Evolutionary conservation across 1,140 invertebrate species (phyloP).

Genomic region (Cyrtorhinus lividipennis): DNA sequence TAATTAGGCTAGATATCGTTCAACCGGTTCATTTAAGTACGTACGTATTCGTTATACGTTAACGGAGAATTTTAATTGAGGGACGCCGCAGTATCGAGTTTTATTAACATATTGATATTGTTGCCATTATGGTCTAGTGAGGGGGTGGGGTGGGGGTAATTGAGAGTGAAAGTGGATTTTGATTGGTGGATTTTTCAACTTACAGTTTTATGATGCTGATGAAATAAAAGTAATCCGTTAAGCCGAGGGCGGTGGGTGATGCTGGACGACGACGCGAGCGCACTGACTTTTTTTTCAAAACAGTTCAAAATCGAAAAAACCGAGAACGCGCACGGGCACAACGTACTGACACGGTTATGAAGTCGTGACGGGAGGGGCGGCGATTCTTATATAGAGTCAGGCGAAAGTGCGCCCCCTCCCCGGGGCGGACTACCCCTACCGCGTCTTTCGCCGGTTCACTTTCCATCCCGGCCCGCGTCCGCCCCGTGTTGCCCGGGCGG

Average conservation of each 20-base stretch:
- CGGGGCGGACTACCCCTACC: neutral
- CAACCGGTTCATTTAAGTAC: too few relatives aligned
- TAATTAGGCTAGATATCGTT: too few relatives aligned
- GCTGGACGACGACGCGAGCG: neutral
- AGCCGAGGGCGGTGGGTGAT: neutral
- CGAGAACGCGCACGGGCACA: neutral
- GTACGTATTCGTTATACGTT: too few relatives aligned
- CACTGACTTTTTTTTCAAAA: too few relatives aligned
- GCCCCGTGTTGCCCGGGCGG: neutral
- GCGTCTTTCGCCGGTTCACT: neutral
- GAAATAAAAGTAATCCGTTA: neutral
- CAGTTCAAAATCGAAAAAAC: too few relatives aligned
- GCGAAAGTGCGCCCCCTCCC: slow-evolving; percentile 4
- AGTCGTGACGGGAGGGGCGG: slow-evolving; percentile 11
- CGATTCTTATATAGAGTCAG: slow-evolving; percentile 8
- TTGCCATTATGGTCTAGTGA: too few relatives aligned
- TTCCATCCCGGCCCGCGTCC: neutral
- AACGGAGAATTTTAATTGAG: too few relatives aligned
- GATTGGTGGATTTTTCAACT: too few relatives aligned
- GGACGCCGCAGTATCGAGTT: too few relatives aligned
- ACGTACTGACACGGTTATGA: slow-evolving; percentile 11
- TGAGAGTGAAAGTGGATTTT: too few relatives aligned
- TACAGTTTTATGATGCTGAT: neutral
- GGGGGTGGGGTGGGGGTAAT: too few relatives aligned
- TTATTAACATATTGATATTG: too few relatives aligned